Conservation (phyloP, 1,140 invertebrate species). For the Colletes gigas region DNA sequence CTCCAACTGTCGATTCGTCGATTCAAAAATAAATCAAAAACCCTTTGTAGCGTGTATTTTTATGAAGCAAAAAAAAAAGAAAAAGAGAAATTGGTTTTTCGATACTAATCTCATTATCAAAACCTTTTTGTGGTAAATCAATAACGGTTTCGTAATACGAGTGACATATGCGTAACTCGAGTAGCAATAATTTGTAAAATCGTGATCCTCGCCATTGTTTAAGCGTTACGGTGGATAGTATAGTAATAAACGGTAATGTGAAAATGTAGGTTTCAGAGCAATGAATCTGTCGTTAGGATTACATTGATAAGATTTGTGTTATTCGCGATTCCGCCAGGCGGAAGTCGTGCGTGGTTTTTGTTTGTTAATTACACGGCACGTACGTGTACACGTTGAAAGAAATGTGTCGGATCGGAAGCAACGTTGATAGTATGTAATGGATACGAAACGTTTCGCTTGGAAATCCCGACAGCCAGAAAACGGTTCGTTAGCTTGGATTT, state of each 20-base stretch:
- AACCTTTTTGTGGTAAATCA: neutral
- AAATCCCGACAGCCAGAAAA: neutral
- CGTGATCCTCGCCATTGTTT: neutral
- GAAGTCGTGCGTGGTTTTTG: neutral
- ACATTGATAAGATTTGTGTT: neutral
- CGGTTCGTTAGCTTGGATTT: neutral
- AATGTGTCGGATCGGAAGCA: no score
- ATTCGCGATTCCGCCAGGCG: neutral
- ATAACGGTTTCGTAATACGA: neutral
- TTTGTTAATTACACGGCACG: neutral
- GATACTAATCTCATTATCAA: neutral
- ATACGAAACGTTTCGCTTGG: neutral
- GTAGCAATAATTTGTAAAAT: neutral
- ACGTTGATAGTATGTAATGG: neutral
- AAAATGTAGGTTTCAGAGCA: neutral
- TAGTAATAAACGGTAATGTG: neutral
- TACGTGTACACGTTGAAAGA: neutral
- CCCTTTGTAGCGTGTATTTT: no score
- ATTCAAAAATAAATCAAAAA: neutral
- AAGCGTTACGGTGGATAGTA: neutral
- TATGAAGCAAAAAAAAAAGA: neutral
- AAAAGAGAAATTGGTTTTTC: neutral
- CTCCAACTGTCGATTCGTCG: neutral
- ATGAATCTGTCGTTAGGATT: neutral
- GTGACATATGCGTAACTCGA: neutral